Base-by-base conservation (phyloP, 2,888 invertebrate genomes). In the Apodemia duryi region DNA sequence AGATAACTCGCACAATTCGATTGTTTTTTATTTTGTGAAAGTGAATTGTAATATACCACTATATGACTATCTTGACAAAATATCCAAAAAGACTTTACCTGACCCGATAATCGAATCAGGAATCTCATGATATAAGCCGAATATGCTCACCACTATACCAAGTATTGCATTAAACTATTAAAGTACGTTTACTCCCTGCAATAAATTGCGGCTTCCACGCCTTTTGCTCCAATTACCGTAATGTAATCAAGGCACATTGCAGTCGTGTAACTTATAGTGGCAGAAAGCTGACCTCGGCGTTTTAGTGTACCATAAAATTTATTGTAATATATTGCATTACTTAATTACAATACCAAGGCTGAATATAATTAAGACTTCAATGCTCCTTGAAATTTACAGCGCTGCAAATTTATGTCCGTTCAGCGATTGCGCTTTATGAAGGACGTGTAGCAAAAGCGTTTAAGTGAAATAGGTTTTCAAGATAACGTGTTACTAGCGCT, bases 341-440 rank as follows among this genome's bases (percentile, higher is more conserved):
- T 71, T 68, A 68, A 69, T 71, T 68, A 67, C 69, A 66, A 69
- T 68, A 63, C 63, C 74, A 74, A 76, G 76, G 77, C 63, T 68
- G 70, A 66, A 72, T 69, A 73, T 78, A 78, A 82, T 79, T 77
- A 77, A 72, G 72, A 69, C 73, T 76, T 75, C 75, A 73, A 72
- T 75, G 75, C 70, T 74, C 72, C 74, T 78, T 74, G 77, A 71
- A 81, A 75, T 77, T 77, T 76, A 74, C 68, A 73, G 69, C 71
- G 70, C 72, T 70, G 72, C 72, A 75, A 75, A 78, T 77, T 78
- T 76, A 78, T 77, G 73, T 70, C 67, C 69, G 60, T 62, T 66
- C 63, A 64, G 66, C 62, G 66, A 65, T 57, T 67, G 64, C 13
- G 57, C 29, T 57, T 57, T 57, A 29, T 57, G 57, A 32, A 13